Base-by-base conservation (phyloP, 2,797 vertebrate genomes). In the Streptopelia turtur region DNA sequence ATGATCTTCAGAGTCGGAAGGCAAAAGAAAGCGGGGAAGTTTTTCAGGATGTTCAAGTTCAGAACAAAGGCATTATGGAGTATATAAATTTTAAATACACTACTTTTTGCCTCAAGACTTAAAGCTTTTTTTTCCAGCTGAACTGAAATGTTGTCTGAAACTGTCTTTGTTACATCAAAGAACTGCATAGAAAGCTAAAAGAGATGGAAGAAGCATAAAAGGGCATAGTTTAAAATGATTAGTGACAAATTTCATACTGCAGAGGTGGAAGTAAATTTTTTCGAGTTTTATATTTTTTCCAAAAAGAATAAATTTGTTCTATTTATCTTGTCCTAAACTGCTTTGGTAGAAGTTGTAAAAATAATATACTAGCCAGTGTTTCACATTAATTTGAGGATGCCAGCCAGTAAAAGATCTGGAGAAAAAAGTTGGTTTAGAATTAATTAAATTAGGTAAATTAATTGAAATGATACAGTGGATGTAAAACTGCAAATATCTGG, bases 151-250 rank as follows among this genome's bases (percentile, higher is more conserved):
- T 98, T 98, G 98, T 99, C 99, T 99, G 98, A 98, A 99, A 99
- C 98, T 98, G 98, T 99, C 99, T 99, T 99, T 99, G 99, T 99
- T 99, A 99, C 98, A 98, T 99, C 98, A 99, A 99, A 99, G 99
- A 98, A 98, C 98, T 98, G 98, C 98, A 98, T 89, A 97, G 98
- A 98, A 98, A 98, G 97, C 97, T 96, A 96, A 98, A 97, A 98
- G 98, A 98, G 98, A 98, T 98, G 98, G 98, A 98, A 98, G 98
- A 98, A 98, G 98, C 99, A 99, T 99, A 99, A 99, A 99, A 99
- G 99, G 99, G 99, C 99, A 99, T 99, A 99, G 99, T 99, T 99
- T 99, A 99, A 99, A 99, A 99, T 99, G 98, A 99, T 99, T 99
- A 99, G 98, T 99, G 99, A 99, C 99, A 99, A 98, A 98, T 99